Conservation (phyloP, 1,140 invertebrate species). For the Caligus rogercresseyi region DNA sequence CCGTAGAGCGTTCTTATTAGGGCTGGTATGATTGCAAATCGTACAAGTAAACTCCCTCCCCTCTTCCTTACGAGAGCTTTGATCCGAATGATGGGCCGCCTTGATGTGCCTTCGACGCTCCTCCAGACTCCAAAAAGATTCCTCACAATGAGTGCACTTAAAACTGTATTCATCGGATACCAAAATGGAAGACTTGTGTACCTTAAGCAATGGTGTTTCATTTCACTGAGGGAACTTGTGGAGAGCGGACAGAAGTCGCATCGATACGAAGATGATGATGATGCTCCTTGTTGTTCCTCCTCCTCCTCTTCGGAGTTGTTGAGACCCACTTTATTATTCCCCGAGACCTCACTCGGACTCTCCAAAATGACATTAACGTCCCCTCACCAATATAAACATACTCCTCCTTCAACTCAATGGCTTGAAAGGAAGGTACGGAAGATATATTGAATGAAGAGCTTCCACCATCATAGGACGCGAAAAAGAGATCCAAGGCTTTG, state of each 20-base stretch:
- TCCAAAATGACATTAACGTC: background rate
- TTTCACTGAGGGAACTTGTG: background rate
- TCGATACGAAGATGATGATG: too few species aligned
- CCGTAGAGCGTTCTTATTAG: background rate
- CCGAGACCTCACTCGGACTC: too few species aligned
- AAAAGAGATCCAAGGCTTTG: background rate
- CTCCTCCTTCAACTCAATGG: background rate
- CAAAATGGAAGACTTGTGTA: background rate
- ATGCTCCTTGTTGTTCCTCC: too few species aligned
- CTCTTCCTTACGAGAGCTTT: background rate
- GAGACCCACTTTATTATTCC: too few species aligned
- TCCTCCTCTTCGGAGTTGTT: too few species aligned
- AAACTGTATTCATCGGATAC: background rate
- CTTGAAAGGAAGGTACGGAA: background rate
- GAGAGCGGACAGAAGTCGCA: background rate
- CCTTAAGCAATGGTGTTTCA: background rate
- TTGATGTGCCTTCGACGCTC: background rate
- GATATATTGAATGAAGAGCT: too few species aligned
- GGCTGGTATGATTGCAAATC: constrained; percentile 1
- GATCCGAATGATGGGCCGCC: too few species aligned
- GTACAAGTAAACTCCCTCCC: background rate
- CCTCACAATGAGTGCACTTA: background rate
- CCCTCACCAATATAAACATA: background rate
- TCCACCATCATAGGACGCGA: background rate
- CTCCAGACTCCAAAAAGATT: background rate